Conservation (phyloP, 2,888 invertebrate species). For the Mesochorus sp. region DNA sequence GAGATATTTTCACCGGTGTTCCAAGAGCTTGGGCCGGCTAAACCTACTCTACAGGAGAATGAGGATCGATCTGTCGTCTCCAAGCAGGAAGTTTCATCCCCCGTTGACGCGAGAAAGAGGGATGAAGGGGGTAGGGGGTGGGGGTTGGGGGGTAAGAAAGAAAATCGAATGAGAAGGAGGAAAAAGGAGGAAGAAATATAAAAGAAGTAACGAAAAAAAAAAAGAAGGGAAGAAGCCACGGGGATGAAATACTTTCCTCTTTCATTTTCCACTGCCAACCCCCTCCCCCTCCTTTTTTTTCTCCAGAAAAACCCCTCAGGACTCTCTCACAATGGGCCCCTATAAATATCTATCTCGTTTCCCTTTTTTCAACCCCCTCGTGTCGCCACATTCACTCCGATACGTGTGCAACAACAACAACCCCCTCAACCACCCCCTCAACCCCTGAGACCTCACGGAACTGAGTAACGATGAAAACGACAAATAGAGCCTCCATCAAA, state of each 20-base stretch:
- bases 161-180: conserved; percentile 24
- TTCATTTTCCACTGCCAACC: conserved; percentile 66
- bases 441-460: not conserved
- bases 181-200: not conserved
- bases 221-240: conserved; percentile 8
- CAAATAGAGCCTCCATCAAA: conserved; percentile 37
- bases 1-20: conserved; percentile 75
- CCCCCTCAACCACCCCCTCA: too few species aligned
- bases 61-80: conserved; percentile 75
- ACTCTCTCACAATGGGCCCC: conserved; percentile 33
- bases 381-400: not conserved
- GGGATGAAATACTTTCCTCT: conserved; percentile 69
- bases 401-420: conserved; percentile 15
- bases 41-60: conserved; percentile 26
- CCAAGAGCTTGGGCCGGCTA: conserved; percentile 16
- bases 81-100: conserved; percentile 72
- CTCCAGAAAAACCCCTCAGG: conserved; percentile 24
- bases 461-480: conserved; percentile 30
- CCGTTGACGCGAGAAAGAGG: conserved; percentile 56
- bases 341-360: conserved; percentile 55
- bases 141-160: too few species aligned
- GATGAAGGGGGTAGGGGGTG: not conserved
- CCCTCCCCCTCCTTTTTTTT: conserved; percentile 60
- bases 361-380: conserved; percentile 1
- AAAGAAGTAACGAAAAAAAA: conserved; percentile 1